phyloP scores from a whole-genome alignment of 1,140 invertebrate genomes.

The Bilobella aurantiaca region DNA sequence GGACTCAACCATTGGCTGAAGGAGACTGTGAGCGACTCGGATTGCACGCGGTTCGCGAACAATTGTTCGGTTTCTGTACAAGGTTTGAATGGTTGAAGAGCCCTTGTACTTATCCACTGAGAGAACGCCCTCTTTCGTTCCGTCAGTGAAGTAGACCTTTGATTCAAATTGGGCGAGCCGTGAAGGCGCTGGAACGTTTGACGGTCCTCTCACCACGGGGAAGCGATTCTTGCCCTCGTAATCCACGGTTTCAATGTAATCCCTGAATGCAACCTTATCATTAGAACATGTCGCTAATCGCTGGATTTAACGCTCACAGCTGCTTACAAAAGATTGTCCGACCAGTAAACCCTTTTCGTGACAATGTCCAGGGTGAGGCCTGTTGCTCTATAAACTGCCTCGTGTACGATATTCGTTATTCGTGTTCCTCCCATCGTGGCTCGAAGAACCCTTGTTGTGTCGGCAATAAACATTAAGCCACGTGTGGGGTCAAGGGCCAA shows the following conservation, averaged over 20 bases:
- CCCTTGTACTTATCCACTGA: constrained; percentile 80
- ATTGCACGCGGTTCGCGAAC: constrained; percentile 73
- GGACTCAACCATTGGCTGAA: constrained; percentile 51
- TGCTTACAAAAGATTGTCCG: constrained; percentile 60
- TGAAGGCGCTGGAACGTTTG: constrained; percentile 71
- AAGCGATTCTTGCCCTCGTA: constrained; percentile 76
- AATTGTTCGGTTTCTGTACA: constrained; percentile 63
- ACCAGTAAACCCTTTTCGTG: constrained; percentile 84
- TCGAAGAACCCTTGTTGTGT: constrained; percentile 74
- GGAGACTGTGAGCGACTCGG: constrained; percentile 64
- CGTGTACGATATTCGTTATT: constrained; percentile 67
- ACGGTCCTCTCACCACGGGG: constrained; percentile 63
- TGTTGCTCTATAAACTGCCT: constrained; percentile 79
- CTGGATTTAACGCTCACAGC: no score
- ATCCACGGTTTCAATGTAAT: constrained; percentile 95
- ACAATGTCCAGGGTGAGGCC: constrained; percentile 78
- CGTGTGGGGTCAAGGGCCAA: constrained; percentile 80
- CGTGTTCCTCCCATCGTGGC: constrained; percentile 86
- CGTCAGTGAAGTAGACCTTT: constrained; percentile 88
- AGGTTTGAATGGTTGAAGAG: constrained; percentile 56
- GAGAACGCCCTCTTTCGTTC: constrained; percentile 86
- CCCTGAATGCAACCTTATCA: constrained; percentile 47
- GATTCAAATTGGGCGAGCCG: constrained; percentile 80
- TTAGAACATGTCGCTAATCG: no score
- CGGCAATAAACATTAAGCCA: constrained; percentile 86